phyloP scores from a whole-genome alignment of 2,888 invertebrate species.

The Meteorus cinctellus region DNA sequence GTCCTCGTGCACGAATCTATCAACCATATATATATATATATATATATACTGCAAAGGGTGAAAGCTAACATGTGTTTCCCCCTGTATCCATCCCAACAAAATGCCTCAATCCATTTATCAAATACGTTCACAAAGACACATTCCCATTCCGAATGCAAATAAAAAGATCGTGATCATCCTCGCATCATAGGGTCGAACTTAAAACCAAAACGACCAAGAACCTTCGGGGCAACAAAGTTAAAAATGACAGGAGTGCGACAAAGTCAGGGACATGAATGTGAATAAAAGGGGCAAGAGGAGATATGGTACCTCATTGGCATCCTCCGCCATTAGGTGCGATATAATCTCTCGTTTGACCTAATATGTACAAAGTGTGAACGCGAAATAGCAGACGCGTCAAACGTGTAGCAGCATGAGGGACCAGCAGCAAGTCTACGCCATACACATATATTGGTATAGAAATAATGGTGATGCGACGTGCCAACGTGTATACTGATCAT shows the following conservation, averaged over 20 bases:
- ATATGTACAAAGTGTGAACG: constrained; percentile 34
- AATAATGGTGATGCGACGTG: constrained; percentile 58
- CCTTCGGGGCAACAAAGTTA: not conserved
- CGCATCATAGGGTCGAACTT: not conserved
- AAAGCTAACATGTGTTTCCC: not conserved
- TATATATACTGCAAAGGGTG: not conserved
- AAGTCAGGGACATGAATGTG: not conserved
- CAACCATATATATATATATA: not conserved
- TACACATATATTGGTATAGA: constrained; percentile 3
- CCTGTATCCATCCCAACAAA: no score
- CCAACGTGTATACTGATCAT: constrained; percentile 62
- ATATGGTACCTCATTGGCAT: constrained; percentile 41
- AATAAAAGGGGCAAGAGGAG: not conserved
- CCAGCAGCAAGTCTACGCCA: not conserved
- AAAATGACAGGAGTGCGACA: not conserved
- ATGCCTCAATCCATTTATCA: no score
- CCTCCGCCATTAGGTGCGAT: constrained; percentile 60
- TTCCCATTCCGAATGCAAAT: not conserved
- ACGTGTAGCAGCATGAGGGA: constrained; percentile 30
- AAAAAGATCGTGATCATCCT: not conserved
- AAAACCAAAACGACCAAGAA: not conserved
- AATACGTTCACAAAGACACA: no score
- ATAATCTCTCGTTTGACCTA: constrained; percentile 52
- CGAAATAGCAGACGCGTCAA: constrained; percentile 28
- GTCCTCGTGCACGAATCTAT: not conserved